Evolutionary conservation across 1,140 invertebrate genomes (phyloP).

Genomic region (Steinernema feltiae): DNA sequence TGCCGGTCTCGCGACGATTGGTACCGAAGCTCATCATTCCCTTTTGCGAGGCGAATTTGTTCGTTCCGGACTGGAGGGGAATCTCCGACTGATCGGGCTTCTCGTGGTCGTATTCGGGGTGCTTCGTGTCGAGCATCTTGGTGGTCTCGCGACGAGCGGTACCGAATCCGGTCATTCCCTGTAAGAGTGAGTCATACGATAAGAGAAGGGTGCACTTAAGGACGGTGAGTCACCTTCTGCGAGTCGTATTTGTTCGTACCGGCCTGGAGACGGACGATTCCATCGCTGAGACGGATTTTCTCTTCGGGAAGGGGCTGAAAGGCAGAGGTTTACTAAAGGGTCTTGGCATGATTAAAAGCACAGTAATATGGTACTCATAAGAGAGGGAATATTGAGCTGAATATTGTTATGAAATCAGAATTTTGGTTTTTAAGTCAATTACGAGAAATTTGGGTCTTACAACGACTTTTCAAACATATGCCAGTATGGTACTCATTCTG

Average conservation of each 20-base stretch:
- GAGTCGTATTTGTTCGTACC: conserved; percentile 56
- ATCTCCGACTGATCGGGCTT: conserved; percentile 52
- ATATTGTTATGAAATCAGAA: not conserved
- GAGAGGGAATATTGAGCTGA: not conserved
- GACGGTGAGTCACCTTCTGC: conserved; percentile 29
- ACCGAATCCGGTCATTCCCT: conserved; percentile 48
- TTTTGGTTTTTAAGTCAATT: not conserved
- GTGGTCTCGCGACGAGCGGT: conserved; percentile 56
- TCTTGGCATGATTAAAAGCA: conserved; percentile 13
- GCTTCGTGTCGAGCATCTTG: conserved; percentile 53
- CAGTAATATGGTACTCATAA: not conserved
- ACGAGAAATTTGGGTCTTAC: not conserved
- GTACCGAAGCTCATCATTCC: conserved; percentile 57
- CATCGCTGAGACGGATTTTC: conserved; percentile 56
- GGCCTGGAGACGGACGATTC: conserved; percentile 57
- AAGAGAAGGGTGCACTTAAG: not conserved
- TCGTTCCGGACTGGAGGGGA: conserved; percentile 54
- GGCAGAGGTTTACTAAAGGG: conserved; percentile 13
- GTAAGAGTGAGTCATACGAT: not conserved
- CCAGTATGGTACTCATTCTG: too few relatives aligned
- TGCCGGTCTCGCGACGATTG: conserved; percentile 53
- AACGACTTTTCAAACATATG: not conserved
- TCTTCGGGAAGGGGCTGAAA: conserved; percentile 56
- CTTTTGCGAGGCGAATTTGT: conserved; percentile 58
- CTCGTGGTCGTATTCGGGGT: conserved; percentile 56